Percentiles rank a stretch among this genome's conserved stretches.
These are phyloP conservation scores for Aphaenogaster rudis DNA, from an alignment of 1,140 invertebrate species.

Conservation along the genomic window DNA sequence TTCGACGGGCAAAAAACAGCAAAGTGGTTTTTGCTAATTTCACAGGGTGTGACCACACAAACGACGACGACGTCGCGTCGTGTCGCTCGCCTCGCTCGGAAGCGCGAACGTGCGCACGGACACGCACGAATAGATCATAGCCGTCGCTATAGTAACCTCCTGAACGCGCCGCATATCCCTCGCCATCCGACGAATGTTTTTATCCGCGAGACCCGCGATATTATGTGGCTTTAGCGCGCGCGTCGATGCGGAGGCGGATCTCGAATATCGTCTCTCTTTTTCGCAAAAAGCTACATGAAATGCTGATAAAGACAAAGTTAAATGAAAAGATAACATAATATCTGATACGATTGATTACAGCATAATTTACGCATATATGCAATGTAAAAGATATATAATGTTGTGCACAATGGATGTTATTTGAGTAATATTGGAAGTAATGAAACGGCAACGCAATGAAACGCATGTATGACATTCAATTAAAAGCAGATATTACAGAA, in stretches of 20 bases:
- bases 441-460: too few species aligned
- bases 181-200: conserved; percentile 30
- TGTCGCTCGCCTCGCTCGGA: conserved; percentile 51
- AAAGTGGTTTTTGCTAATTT: conserved; percentile 72
- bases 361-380: background rate
- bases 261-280: conserved; percentile 10
- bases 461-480: background rate
- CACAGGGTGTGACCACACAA: conserved; percentile 76
- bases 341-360: conserved; percentile 9
- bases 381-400: background rate
- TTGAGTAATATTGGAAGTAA: background rate
- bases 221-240: conserved; percentile 17
- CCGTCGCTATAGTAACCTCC: conserved; percentile 77
- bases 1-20: conserved; percentile 43
- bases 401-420: background rate
- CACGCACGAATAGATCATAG: conserved; percentile 73
- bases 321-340: background rate
- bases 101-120: conserved; percentile 73
- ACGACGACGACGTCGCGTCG: conserved; percentile 13
- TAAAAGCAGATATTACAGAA: background rate
- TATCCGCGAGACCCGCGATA: conserved; percentile 52
- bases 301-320: background rate
- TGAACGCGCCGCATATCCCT: conserved; percentile 53
- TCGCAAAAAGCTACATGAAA: background rate
- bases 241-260: background rate